Evolutionary conservation across 2,888 invertebrate species (phyloP), one percentile per base, ranked within the genome.

Genomic region (Fragum sueziense): DNA sequence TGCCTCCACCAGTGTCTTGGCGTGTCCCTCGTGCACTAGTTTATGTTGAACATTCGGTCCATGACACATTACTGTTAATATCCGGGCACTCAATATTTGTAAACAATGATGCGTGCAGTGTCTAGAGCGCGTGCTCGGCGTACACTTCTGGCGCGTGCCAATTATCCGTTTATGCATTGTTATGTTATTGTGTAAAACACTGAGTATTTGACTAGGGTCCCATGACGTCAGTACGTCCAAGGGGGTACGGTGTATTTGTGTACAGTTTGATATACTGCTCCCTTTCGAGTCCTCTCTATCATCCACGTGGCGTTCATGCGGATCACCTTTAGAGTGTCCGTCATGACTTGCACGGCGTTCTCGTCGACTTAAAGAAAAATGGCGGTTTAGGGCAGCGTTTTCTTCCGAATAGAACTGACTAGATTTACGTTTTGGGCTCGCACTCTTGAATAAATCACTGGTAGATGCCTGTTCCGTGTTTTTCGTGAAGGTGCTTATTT

Each of bases 81-180:
- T 93, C 68, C 95, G 92, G 54, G 95, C 95, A 86, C 95, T 94
- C 74, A 95, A 92, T 69, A 95, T 94, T 91, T 95, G 95, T 68
- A 95, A 93, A 90, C 95, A 95, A 89, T 95, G 95, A 85, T 95
- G 94, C 84, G 94, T 94, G 90, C 95, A 95, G 88, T 94, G 94
- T 54, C 95, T 94, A 93, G 94, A 94, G 86, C 95, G 93, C 82
- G 94, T 90, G 86, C 95, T 95, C 29, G 95, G 95, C 73, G 95
- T 94, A 90, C 95, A 95, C 87, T 94, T 94, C 87, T 94, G 94
- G 76, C 95, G 93, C 69, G 94, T 94, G 67, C 94, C 95, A 61
- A 95, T 94, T 68, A 95, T 95, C 76, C 95, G 92, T 88, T 95
- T 95, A 90, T 95, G 95, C 91, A 95, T 94, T 7, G 95, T 95